These are phyloP conservation scores for Rhamphomyia laevipes DNA, from an alignment of 2,888 invertebrate species.

Conservation along the genomic window DNA sequence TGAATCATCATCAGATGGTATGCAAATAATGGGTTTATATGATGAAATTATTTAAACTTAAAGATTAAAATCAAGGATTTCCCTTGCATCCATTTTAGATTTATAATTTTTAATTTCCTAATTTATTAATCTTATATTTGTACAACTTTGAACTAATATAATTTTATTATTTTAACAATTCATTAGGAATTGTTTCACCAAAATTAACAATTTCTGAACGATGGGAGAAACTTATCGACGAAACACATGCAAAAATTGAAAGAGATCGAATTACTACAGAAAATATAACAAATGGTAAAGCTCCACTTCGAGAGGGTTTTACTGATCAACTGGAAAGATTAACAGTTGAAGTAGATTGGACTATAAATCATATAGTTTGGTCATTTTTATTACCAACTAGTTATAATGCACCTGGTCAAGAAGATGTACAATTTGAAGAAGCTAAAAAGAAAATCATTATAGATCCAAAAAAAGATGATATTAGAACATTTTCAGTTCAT, in stretches of 20 bases:
- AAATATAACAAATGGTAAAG: constrained; percentile 21
- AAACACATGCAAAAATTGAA: constrained; percentile 41
- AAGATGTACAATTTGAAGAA: constrained; percentile 33
- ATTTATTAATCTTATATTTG: no score
- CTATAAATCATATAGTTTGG: constrained; percentile 31
- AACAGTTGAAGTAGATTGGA: constrained; percentile 40
- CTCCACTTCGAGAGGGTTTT: constrained; percentile 26
- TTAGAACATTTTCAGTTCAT: constrained; percentile 31
- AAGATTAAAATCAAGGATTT: no score
- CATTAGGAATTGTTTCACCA: constrained; percentile 13
- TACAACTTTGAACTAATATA: no score
- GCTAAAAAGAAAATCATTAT: constrained; percentile 29
- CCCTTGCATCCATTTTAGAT: no score
- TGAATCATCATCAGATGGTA: constrained; percentile 12
- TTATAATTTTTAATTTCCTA: no score
- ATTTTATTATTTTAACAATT: no score
- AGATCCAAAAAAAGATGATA: constrained; percentile 27
- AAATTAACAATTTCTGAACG: constrained; percentile 44
- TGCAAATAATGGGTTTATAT: no score
- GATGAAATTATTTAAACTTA: no score
- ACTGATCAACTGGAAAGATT: constrained; percentile 41
- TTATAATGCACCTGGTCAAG: constrained; percentile 34
- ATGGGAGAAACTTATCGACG: constrained; percentile 43
- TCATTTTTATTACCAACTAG: constrained; percentile 34
- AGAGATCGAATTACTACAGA: constrained; percentile 23